These are phyloP conservation scores for Nasonia longicornis DNA, from an alignment of 1,140 invertebrate species.

Conservation along the genomic window DNA sequence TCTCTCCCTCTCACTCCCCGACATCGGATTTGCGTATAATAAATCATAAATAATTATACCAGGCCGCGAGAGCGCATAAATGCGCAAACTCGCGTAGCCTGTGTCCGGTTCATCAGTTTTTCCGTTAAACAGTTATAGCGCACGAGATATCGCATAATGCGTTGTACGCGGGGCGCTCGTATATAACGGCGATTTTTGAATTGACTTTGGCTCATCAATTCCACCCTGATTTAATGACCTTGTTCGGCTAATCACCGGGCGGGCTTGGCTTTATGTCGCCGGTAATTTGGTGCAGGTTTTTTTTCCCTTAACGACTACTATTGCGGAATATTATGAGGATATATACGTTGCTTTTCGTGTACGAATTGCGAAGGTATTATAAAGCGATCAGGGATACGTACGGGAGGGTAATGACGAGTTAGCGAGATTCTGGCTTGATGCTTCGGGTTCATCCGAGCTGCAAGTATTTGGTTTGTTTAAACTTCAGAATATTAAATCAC, in stretches of 20 bases:
- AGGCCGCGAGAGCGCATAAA: background rate
- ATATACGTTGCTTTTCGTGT: background rate
- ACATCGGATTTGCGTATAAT: constrained; percentile 1
- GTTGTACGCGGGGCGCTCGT: background rate
- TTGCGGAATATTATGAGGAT: background rate
- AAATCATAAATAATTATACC: constrained; percentile 17
- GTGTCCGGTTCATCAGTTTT: constrained; percentile 3
- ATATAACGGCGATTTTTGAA: background rate
- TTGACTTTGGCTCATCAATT: constrained; percentile 22
- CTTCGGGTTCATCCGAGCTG: too few species aligned
- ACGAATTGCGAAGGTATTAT: too few species aligned
- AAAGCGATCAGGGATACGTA: too few species aligned
- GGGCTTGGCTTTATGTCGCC: background rate
- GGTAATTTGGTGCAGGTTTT: background rate
- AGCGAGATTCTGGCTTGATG: too few species aligned
- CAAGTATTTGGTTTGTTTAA: too few species aligned
- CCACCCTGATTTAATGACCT: constrained; percentile 12
- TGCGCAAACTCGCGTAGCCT: background rate
- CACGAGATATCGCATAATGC: background rate
- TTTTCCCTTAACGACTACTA: background rate
- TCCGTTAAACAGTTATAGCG: constrained; percentile 7
- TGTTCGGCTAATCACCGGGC: background rate
- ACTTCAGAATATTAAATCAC: too few species aligned
- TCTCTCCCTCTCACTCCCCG: background rate
- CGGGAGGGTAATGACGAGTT: too few species aligned